phyloP scores from a whole-genome alignment of 1,140 invertebrate species.

The Condylostylus longicornis region DNA sequence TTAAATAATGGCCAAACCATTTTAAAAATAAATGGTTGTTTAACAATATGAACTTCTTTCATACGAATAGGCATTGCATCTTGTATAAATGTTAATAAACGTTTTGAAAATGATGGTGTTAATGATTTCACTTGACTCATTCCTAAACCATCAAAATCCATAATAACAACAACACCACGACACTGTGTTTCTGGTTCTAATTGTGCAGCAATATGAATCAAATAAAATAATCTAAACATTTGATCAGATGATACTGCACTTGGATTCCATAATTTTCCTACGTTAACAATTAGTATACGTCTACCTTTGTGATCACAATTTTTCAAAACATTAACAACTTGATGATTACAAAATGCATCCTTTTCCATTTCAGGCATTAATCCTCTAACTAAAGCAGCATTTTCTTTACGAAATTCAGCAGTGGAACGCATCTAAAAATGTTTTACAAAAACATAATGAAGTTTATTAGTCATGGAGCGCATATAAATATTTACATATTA shows the following conservation, averaged over 20 bases:
- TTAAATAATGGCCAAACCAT: conserved; percentile 78
- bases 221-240: conserved; percentile 59
- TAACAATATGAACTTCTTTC: conserved; percentile 81
- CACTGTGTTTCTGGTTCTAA: conserved; percentile 58
- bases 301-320: conserved; percentile 43
- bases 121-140: conserved; percentile 57
- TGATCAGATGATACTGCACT: conserved; percentile 52
- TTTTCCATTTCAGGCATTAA: conserved; percentile 50
- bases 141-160: conserved; percentile 62
- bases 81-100: conserved; percentile 63
- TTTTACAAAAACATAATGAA: background rate
- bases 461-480: too few species aligned
- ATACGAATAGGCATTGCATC: conserved; percentile 78
- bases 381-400: conserved; percentile 44
- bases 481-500: too few species aligned
- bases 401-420: conserved; percentile 55
- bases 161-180: conserved; percentile 56
- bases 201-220: conserved; percentile 58
- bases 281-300: conserved; percentile 27
- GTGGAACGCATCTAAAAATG: conserved; percentile 50
- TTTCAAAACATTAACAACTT: conserved; percentile 58
- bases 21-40: conserved; percentile 77
- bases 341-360: conserved; percentile 44
- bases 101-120: conserved; percentile 55
- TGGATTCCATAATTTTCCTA: conserved; percentile 49